These are phyloP conservation scores for Acinonyx jubatus DNA, from an alignment of 2,113 vertebrate genomes.

Conservation along the genomic window DNA sequence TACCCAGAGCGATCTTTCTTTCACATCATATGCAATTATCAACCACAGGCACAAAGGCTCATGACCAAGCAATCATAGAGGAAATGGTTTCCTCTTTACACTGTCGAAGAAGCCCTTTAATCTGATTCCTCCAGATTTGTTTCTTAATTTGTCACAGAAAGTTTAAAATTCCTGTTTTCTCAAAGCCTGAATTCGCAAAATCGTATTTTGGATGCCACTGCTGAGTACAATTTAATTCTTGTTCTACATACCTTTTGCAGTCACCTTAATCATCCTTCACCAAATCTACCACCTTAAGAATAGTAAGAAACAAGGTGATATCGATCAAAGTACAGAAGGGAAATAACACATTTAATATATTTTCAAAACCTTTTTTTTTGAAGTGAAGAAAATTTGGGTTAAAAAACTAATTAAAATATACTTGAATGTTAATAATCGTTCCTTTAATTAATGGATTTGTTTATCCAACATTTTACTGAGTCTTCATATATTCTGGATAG, in stretches of 20 bases:
- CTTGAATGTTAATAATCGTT: neutral
- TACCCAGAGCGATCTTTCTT: neutral
- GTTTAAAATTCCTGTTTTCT: neutral
- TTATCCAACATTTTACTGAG: neutral
- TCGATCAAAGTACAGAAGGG: neutral
- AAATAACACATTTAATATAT: neutral
- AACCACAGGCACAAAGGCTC: neutral
- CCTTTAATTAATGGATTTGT: neutral
- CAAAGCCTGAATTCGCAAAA: neutral
- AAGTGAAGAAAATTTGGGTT: neutral
- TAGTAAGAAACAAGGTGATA: neutral
- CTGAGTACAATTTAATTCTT: neutral
- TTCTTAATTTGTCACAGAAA: neutral
- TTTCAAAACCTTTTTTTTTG: neutral
- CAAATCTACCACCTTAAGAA: neutral
- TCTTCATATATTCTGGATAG: neutral
- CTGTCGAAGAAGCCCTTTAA: neutral
- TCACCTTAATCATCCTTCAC: neutral
- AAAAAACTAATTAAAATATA: slow-evolving; percentile 15
- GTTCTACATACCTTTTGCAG: neutral
- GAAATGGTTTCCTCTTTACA: neutral
- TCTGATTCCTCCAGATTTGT: neutral
- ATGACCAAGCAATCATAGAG: neutral
- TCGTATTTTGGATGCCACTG: neutral
- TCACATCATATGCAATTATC: neutral